phyloP scores from a whole-genome alignment of 2,113 vertebrate species.

The Lepus timidus region DNA sequence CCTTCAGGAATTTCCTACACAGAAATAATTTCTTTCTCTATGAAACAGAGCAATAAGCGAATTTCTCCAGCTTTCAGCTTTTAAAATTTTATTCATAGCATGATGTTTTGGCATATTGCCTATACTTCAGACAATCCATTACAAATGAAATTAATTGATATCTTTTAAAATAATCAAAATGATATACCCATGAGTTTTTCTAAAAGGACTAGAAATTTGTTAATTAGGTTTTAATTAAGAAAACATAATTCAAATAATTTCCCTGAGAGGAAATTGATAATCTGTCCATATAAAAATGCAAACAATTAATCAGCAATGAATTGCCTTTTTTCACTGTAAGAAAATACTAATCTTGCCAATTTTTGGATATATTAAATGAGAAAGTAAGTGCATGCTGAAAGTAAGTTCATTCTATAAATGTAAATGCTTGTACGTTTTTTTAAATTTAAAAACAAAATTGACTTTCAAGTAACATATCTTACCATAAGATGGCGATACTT shows the following conservation, averaged over 20 bases:
- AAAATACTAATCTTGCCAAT: conserved; percentile 65
- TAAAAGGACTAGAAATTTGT: conserved; percentile 64
- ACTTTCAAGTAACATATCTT: conserved; percentile 72
- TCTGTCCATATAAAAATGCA: conserved; percentile 65
- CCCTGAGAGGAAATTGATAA: conserved; percentile 67
- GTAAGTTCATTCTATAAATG: conserved; percentile 51
- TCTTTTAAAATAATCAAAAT: conserved; percentile 30
- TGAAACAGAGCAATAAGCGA: conserved; percentile 56
- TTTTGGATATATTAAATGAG: conserved; percentile 40
- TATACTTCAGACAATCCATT: conserved; percentile 32
- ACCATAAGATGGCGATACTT: conserved; percentile 83
- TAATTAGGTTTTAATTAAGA: conserved; percentile 79
- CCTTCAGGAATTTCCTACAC: conserved; percentile 79
- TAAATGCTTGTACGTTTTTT: conserved; percentile 39
- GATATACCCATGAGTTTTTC: conserved; percentile 54
- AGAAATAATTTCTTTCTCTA: conserved; percentile 52
- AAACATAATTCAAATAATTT: conserved; percentile 62
- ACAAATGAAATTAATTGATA: conserved; percentile 70
- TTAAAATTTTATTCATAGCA: conserved; percentile 15
- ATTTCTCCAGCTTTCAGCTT: conserved; percentile 53
- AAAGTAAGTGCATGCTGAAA: conserved; percentile 13
- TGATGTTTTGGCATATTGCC: conserved; percentile 52
- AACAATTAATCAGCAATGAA: conserved; percentile 72
- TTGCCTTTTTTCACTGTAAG: conserved; percentile 63
- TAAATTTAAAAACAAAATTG: conserved; percentile 53